Evolutionary conservation across 2,797 vertebrate genomes (phyloP), one percentile per base, ranked within the genome.

Genomic region (Geotria australis): DNA sequence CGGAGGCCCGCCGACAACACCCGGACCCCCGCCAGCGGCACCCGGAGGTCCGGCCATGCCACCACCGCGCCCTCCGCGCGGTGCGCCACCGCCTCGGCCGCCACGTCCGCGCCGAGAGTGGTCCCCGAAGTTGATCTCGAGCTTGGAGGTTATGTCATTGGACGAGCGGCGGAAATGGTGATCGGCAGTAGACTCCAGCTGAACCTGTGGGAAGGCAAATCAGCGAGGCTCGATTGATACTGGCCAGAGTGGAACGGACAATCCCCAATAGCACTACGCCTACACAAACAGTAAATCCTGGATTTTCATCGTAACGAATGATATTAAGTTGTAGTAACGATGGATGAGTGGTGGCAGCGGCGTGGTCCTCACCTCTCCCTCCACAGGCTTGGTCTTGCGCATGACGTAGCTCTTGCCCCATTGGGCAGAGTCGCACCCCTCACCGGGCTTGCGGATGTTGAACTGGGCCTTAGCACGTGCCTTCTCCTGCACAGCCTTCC

Each of bases 321-420:
- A 48, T 11, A 58, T 46, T 46, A n/a, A n/a, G 51, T 10, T 10
- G 48, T 9, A 24, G 46, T 3, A n/a, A n/a, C 24, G 38, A 38
- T 38, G 24, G 24, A 38, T 4, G 3, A 38, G 24, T 38, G 24
- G 24, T 38, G 38, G 24, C 24, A n/a, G n/a, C n/a, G 38, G 24
- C 24, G 38, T 38, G 24, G 24, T 38, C 4, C 24, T 38, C 24
- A 38, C 24, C 24, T 71, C 78, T 70, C 89, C 83, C 65, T 96
- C 85, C 74, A 94, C 88, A 7, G 84, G 93, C 78, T 98, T 98
- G 62, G 91, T 88, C 73, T 98, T 95, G 78, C 94, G 91, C 63
- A 98, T 81, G 66, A 98, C 85, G 62, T 95, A 98, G 67, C 88
- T 88, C 65, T 96, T 98, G 75, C 95, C 95, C 91, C 91, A 96